These are phyloP conservation scores for Drosophila quinaria DNA, from an alignment of 2,888 invertebrate genomes.

Conservation along the genomic window DNA sequence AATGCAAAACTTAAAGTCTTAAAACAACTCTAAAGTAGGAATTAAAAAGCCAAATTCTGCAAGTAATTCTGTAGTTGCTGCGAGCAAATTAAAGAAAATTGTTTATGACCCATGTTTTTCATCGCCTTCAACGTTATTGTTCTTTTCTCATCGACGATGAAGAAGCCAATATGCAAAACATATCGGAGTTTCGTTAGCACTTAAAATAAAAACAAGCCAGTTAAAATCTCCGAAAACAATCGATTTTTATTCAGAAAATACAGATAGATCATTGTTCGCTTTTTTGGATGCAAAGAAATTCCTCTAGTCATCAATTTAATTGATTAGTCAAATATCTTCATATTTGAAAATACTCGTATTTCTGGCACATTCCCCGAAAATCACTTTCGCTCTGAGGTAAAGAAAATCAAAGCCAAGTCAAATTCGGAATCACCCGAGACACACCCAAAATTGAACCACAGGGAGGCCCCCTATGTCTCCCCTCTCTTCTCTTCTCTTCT, in stretches of 20 bases:
- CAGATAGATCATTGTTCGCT: neutral
- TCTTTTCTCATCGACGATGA: too few relatives aligned
- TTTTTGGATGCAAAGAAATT: neutral
- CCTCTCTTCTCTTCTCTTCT: neutral
- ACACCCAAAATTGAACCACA: constrained; percentile 30
- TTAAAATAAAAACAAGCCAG: too few relatives aligned
- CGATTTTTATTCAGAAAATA: neutral
- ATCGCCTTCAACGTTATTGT: too few relatives aligned
- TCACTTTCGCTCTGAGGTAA: constrained; percentile 45
- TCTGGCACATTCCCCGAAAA: constrained; percentile 9
- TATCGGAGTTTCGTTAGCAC: too few relatives aligned
- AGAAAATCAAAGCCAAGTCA: constrained; percentile 5
- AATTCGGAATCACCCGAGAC: constrained; percentile 27
- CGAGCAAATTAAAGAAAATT: too few relatives aligned
- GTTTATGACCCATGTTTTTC: too few relatives aligned
- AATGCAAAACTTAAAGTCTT: neutral
- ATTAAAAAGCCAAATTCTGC: neutral
- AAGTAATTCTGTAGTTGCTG: neutral
- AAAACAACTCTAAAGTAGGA: neutral
- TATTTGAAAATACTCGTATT: neutral
- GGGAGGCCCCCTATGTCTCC: neutral
- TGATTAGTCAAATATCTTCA: constrained; percentile 3
- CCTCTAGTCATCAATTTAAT: constrained; percentile 1
- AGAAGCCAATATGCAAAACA: too few relatives aligned
- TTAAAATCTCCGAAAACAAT: neutral